Conservation (phyloP, 2,113 vertebrate species). For the Paramormyrops kingsleyae region DNA sequence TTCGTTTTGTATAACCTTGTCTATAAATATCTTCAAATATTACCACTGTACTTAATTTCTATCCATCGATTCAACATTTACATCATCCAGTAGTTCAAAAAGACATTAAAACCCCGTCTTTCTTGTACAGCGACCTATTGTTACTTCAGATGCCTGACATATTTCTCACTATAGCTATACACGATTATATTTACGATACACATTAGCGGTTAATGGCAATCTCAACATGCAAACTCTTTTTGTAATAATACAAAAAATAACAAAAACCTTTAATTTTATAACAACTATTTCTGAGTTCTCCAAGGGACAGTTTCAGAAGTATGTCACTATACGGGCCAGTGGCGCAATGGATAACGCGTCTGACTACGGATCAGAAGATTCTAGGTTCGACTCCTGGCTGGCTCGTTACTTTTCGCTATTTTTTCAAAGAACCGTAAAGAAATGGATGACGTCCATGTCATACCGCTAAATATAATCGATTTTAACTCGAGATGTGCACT, state of each 20-base stretch:
- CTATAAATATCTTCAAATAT: background rate
- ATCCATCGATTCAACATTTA: background rate
- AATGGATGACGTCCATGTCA: background rate
- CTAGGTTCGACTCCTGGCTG: slow-evolving; percentile 80
- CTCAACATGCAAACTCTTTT: background rate
- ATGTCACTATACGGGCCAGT: slow-evolving; percentile 50
- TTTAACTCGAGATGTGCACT: background rate
- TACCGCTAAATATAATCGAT: background rate
- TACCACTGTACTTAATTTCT: background rate
- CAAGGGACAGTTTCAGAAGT: fast-evolving
- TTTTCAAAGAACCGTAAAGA: background rate
- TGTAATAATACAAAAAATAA: background rate
- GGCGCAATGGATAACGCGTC: slow-evolving; percentile 75
- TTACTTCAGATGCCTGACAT: background rate
- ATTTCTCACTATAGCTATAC: background rate
- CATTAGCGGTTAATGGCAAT: background rate
- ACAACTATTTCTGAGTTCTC: background rate
- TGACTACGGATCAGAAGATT: slow-evolving; percentile 87
- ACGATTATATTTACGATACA: background rate
- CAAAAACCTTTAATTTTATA: background rate
- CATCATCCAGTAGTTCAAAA: background rate
- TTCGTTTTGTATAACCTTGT: background rate
- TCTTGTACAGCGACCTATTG: background rate
- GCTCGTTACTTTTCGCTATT: slow-evolving; percentile 39
- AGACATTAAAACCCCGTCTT: background rate